Evolutionary conservation across 2,888 invertebrate species (phyloP).

Genomic region (Eupithecia abbreviata): DNA sequence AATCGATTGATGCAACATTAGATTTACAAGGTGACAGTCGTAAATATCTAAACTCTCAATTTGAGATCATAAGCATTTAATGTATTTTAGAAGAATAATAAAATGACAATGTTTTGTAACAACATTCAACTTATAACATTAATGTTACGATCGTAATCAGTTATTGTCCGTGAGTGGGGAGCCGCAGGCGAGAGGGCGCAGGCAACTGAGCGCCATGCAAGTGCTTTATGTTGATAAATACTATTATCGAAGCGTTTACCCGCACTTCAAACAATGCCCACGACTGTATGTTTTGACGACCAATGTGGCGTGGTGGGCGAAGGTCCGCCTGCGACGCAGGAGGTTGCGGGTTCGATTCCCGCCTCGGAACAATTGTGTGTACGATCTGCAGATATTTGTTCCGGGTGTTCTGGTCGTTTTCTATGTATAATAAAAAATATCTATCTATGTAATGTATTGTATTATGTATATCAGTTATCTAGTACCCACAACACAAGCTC

Average conservation of each 20-base stretch:
- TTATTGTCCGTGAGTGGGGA: background rate
- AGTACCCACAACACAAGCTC: too few species aligned
- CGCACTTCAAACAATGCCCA: background rate
- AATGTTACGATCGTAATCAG: background rate
- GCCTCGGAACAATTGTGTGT: too few species aligned
- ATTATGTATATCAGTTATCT: too few species aligned
- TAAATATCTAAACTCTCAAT: background rate
- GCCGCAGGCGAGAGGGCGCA: background rate
- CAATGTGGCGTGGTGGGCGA: too few species aligned
- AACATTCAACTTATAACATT: background rate
- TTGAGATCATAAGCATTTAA: background rate
- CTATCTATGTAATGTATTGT: too few species aligned
- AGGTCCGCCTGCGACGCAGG: too few species aligned
- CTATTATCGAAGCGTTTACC: background rate
- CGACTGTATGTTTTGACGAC: too few species aligned
- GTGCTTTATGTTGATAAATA: constrained; percentile 2
- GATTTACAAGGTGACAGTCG: background rate
- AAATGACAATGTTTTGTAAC: background rate
- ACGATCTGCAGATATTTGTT: too few species aligned
- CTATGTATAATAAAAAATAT: too few species aligned
- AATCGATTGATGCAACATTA: background rate
- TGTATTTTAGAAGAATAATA: background rate
- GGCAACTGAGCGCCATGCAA: background rate
- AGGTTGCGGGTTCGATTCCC: too few species aligned
- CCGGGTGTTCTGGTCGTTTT: too few species aligned